Evolutionary conservation across 2,888 invertebrate genomes (phyloP), one percentile per base, ranked within the genome.

Genomic region (Phymatocera aterrima): DNA sequence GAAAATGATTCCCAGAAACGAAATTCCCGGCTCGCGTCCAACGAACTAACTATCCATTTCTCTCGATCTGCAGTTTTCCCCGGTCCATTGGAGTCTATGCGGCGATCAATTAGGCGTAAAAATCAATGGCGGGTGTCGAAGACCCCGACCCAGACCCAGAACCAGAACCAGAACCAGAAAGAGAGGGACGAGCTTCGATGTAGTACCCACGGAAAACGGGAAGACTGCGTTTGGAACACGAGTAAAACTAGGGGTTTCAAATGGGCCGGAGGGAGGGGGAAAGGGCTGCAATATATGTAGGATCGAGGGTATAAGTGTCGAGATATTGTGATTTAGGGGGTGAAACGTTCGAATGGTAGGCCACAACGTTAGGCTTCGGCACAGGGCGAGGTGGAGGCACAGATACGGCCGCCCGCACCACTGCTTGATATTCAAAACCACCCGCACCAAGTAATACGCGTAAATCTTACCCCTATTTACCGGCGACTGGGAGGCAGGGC

Each of bases 401-500:
- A 72, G 78, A 70, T 72, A 54, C 48, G 51, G 31, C 48, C 48
- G 37, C 68, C 70, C 60, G n/a, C 28, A n/a, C 65, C 72, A 34
- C 75, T 64, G 78, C 78, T 84, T 82, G 83, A 84, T 83, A 84
- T 83, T 83, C 83, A 83, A 80, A 84, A 83, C 81, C 81, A 84
- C 81, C 81, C 81, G 15, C 78, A 61, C 78, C 80, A 65, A 82
- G 80, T 83, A 84, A 81, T 81, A 82, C 82, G 78, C 84, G 81
- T 83, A 84, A 83, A 83, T 84, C 83, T 84, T 78, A 77, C 68
- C 79, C 82, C 79, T 79, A 75, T 78, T 65, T 78, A 28, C 34
- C 75, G 51, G 31, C 15, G 68, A 43, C 15, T 24, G 46, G 68
- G 68, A 43, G 24, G 28, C 43, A 43, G 43, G 28, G 15, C n/a